phyloP scores from a whole-genome alignment of 2,113 vertebrate genomes.

The Callaeas wilsoni region DNA sequence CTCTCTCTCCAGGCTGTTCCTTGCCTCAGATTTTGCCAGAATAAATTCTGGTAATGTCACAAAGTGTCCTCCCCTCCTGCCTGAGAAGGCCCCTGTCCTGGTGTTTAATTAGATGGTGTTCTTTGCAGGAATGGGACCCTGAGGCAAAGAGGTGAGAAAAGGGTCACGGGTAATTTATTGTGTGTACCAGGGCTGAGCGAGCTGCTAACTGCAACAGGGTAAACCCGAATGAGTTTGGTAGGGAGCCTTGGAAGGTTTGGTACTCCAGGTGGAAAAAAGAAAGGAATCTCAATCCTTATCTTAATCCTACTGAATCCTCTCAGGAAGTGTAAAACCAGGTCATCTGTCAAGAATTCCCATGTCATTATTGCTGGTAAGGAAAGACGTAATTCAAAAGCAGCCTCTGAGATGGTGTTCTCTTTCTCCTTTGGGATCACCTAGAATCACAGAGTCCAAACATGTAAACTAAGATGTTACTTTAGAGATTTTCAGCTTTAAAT shows the following conservation, averaged over 20 bases:
- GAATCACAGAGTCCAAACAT: background rate
- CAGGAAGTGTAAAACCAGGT: background rate
- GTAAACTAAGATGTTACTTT: background rate
- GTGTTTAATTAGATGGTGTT: constrained; percentile 7
- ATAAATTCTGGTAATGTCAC: background rate
- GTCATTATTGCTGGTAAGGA: background rate
- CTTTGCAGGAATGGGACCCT: background rate
- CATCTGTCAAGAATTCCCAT: background rate
- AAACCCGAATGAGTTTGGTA: background rate
- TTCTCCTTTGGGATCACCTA: background rate
- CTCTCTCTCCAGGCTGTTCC: background rate
- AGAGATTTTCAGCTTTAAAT: background rate
- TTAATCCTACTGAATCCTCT: background rate
- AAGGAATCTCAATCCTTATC: background rate
- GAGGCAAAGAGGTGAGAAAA: constrained; percentile 18
- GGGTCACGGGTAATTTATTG: constrained; percentile 9
- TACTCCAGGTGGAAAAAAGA: background rate
- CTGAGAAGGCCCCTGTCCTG: background rate
- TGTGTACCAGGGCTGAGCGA: background rate
- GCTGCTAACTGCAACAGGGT: background rate
- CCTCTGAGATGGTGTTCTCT: background rate
- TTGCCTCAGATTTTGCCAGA: background rate
- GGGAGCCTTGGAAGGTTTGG: background rate
- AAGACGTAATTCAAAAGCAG: background rate
- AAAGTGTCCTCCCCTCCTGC: background rate